Conservation (phyloP, 2,113 vertebrate species). For the Onychostoma macrolepis region DNA sequence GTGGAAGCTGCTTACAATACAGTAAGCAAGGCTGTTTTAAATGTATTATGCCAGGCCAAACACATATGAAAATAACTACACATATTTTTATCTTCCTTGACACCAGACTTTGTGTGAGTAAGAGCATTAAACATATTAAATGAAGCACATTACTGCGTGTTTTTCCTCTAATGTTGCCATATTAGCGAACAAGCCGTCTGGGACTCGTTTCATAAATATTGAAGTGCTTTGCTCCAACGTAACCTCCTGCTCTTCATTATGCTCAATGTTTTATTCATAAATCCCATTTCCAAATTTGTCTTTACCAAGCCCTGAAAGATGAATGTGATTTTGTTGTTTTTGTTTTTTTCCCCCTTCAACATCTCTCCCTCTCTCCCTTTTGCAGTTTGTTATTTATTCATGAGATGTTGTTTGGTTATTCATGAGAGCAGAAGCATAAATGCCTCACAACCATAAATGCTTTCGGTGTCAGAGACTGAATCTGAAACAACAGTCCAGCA, state of each 20-base stretch:
- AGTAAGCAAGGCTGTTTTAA: neutral
- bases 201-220: slow-evolving; percentile 74
- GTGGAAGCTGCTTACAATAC: neutral
- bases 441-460: slow-evolving; percentile 64
- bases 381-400: slow-evolving; percentile 73
- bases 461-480: slow-evolving; percentile 45
- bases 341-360: neutral
- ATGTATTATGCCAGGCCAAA: neutral
- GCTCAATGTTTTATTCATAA: slow-evolving; percentile 80
- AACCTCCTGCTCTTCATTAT: slow-evolving; percentile 71
- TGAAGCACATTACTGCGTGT: slow-evolving; percentile 53
- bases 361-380: slow-evolving; percentile 51
- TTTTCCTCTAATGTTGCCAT: slow-evolving; percentile 35
- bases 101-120: slow-evolving; percentile 14
- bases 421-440: slow-evolving; percentile 71
- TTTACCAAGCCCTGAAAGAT: slow-evolving; percentile 74
- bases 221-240: slow-evolving; percentile 72
- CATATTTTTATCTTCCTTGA: neutral
- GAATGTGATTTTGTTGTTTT: slow-evolving; percentile 73
- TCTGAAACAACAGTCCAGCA: neutral
- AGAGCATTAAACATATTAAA: slow-evolving; percentile 47
- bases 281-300: slow-evolving; percentile 76
- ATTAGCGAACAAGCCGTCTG: slow-evolving; percentile 58
- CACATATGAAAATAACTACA: neutral
- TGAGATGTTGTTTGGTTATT: slow-evolving; percentile 72